Evolutionary conservation across 2,797 vertebrate species (phyloP), one percentile per base, ranked within the genome.

Genomic region (Syngnathus acus): DNA sequence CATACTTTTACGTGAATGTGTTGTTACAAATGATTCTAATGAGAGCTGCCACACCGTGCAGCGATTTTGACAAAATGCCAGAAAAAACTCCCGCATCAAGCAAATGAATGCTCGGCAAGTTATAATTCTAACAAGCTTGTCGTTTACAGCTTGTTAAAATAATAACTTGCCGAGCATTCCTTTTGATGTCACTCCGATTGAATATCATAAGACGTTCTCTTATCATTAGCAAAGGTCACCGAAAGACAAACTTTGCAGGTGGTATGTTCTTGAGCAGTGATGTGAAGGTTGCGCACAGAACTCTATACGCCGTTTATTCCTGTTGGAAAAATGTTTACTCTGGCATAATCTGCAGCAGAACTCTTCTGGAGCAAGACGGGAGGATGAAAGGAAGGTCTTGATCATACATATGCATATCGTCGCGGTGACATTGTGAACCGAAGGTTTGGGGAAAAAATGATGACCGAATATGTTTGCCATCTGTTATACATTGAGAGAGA

Each of bases 401-500:
- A 70, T 85, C 76, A 86, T 88, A 64, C 78, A 86, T 87, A 88
- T 88, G 81, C 80, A 88, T 71, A 86, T 71, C 11, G 38, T 14
- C 11, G 38, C 13, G 17, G 42, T 85, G 85, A 85, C 80, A 76
- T 62, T 76, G 82, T 76, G 80, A 82, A 80, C 76, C 80, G 61
- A 77, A 81, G 75, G 76, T 78, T 78, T 73, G 78, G 26, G 16
- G 5, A 17, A 47, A 47, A 47, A 47, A 81, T 68, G 82, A 86
- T 87, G 83, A 87, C 79, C 86, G 84, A 86, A 84, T 82, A 83
- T 80, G 72, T 86, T 85, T 83, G 82, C 82, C 83, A 53, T 87
- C 84, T 87, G 84, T 88, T 81, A 83, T 79, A 82, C 77, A 10
- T 5, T 48, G 14, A 50, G 79, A 71, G 80, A 82, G 79, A 85